phyloP scores from a whole-genome alignment of 2,113 vertebrate genomes.

The Phocoena sinus region DNA sequence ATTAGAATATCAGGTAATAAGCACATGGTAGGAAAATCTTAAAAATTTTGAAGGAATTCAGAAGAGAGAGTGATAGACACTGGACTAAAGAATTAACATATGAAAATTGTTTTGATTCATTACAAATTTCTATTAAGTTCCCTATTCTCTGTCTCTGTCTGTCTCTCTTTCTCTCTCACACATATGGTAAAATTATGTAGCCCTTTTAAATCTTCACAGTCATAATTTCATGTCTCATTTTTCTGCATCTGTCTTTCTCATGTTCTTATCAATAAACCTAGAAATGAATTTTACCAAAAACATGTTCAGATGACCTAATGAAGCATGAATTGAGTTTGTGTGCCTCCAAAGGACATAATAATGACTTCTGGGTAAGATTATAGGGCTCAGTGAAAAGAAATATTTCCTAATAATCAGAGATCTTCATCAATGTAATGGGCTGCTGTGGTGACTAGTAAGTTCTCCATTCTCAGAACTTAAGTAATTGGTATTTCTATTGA shows the following conservation, averaged over 20 bases:
- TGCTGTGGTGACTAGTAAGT: not conserved
- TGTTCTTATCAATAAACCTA: not conserved
- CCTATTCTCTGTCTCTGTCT: not conserved
- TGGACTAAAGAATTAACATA: not conserved
- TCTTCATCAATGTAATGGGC: not conserved
- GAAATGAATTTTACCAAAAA: not conserved
- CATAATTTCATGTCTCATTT: not conserved
- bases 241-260: not conserved
- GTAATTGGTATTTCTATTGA: not conserved
- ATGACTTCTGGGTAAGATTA: not conserved
- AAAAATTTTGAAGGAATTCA: not conserved
- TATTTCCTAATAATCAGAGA: not conserved
- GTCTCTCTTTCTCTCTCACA: not conserved
- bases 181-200: not conserved
- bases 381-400: not conserved
- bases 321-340: not conserved
- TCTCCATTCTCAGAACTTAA: not conserved
- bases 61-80: not conserved
- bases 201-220: not conserved
- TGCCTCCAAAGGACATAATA: not conserved
- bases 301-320: not conserved
- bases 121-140: not conserved
- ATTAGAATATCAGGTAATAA: not conserved
- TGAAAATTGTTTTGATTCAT: not conserved
- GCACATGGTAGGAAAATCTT: not conserved